These are phyloP conservation scores for Zootoca vivipara DNA, from an alignment of 2,113 vertebrate genomes.

Conservation along the genomic window DNA sequence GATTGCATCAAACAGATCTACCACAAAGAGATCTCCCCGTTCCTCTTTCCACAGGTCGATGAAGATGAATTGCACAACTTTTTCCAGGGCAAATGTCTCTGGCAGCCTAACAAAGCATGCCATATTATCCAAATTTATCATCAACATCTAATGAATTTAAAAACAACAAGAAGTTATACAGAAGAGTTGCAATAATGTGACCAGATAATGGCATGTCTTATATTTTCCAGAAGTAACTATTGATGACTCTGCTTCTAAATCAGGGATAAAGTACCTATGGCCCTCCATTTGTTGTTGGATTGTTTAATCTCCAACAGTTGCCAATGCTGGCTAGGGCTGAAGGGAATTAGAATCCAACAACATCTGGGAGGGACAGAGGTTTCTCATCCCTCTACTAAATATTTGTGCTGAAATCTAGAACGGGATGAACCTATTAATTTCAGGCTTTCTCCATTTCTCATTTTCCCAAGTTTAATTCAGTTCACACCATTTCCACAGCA, in stretches of 20 bases:
- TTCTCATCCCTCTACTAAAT: too few relatives aligned
- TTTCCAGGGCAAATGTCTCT: neutral
- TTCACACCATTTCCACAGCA: too few relatives aligned
- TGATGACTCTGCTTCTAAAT: neutral
- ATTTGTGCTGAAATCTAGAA: too few relatives aligned
- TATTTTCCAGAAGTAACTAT: neutral
- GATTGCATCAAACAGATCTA: slow-evolving; percentile 2
- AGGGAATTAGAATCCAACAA: too few relatives aligned
- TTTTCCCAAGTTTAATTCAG: too few relatives aligned
- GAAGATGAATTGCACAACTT: slow-evolving; percentile 1
- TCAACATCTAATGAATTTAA: neutral
- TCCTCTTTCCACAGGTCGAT: neutral
- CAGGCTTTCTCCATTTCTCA: too few relatives aligned
- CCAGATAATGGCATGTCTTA: neutral
- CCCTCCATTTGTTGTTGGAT: too few relatives aligned
- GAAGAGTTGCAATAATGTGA: neutral
- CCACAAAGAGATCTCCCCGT: neutral
- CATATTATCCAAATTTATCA: neutral
- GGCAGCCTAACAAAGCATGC: neutral
- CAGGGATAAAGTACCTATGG: too few relatives aligned
- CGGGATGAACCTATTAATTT: too few relatives aligned
- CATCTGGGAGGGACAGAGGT: too few relatives aligned
- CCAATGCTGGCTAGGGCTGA: too few relatives aligned
- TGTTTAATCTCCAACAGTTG: too few relatives aligned
- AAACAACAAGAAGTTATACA: neutral